Conservation (phyloP, 1,140 invertebrate species). For the Piezodorus guildinii region DNA sequence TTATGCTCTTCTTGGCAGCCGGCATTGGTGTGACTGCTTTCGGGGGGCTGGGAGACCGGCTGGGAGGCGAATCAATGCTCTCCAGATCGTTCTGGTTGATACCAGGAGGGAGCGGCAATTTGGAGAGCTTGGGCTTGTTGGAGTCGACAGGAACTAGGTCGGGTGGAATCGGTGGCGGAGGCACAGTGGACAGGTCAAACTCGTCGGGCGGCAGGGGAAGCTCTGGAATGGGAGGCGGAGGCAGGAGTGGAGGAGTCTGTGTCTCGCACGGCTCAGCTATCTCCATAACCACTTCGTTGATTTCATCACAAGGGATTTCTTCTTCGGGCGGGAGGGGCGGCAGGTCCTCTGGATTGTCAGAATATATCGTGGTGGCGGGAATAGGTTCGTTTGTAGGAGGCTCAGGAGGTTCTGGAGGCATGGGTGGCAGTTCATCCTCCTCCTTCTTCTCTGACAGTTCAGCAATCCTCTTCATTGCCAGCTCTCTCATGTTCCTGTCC, state of each 20-base stretch:
- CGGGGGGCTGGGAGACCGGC: constrained; percentile 44
- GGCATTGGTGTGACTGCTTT: constrained; percentile 32
- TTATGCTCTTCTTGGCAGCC: constrained; percentile 54
- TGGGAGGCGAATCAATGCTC: constrained; percentile 56
- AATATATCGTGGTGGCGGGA: neutral
- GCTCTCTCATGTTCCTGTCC: constrained; percentile 63
- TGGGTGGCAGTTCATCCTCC: constrained; percentile 9
- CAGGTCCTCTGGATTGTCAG: neutral
- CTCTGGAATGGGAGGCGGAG: constrained; percentile 27
- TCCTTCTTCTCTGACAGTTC: constrained; percentile 50
- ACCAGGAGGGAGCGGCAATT: constrained; percentile 72
- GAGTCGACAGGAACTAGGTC: constrained; percentile 30
- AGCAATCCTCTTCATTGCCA: constrained; percentile 55
- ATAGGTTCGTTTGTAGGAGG: too few species aligned
- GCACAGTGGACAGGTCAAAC: constrained; percentile 29
- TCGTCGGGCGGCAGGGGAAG: constrained; percentile 25
- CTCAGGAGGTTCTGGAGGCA: neutral
- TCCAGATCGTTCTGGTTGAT: constrained; percentile 67
- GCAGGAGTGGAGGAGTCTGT: constrained; percentile 25
- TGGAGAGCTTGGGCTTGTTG: constrained; percentile 37
- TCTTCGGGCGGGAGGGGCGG: constrained; percentile 1
- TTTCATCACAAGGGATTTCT: neutral
- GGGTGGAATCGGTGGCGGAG: constrained; percentile 30
- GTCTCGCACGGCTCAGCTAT: constrained; percentile 2
- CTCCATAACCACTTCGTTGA: constrained; percentile 1